phyloP scores from a whole-genome alignment of 2,113 vertebrate species.

The Gobio gobio region DNA sequence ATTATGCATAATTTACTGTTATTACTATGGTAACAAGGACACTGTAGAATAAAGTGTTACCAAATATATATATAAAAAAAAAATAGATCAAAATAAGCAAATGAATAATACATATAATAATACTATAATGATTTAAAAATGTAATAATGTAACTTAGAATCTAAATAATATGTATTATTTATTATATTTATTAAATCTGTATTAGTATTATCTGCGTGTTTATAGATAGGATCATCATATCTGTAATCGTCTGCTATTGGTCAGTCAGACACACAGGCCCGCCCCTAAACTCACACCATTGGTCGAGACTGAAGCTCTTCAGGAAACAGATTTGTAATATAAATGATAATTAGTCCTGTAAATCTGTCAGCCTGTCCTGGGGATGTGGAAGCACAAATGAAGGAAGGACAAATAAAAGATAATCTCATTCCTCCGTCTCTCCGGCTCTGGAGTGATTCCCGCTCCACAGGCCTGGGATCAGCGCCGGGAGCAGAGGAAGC shows the following conservation, averaged over 20 bases:
- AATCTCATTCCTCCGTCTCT: not conserved
- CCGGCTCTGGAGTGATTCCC: not conserved
- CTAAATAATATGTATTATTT: too few species aligned
- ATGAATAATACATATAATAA: too few species aligned
- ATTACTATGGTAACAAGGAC: too few species aligned
- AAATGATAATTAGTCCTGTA: not conserved
- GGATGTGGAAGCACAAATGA: not conserved
- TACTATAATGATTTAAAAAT: too few species aligned
- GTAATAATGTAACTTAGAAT: too few species aligned
- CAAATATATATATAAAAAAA: too few species aligned
- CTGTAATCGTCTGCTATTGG: not conserved
- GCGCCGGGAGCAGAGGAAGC: slow-evolving; percentile 11
- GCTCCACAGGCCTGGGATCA: not conserved
- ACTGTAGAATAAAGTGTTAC: too few species aligned
- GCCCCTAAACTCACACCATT: not conserved
- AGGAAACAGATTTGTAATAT: not conserved
- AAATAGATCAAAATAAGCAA: too few species aligned
- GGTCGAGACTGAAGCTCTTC: not conserved
- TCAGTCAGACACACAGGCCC: not conserved
- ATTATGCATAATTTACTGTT: too few species aligned
- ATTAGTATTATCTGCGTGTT: too few species aligned
- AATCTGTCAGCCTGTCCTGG: not conserved
- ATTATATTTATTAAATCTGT: too few species aligned
- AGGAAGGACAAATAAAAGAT: not conserved
- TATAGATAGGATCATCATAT: too few species aligned